phyloP scores from a whole-genome alignment of 1,140 invertebrate species.

The Leptestheria dahalacensis region DNA sequence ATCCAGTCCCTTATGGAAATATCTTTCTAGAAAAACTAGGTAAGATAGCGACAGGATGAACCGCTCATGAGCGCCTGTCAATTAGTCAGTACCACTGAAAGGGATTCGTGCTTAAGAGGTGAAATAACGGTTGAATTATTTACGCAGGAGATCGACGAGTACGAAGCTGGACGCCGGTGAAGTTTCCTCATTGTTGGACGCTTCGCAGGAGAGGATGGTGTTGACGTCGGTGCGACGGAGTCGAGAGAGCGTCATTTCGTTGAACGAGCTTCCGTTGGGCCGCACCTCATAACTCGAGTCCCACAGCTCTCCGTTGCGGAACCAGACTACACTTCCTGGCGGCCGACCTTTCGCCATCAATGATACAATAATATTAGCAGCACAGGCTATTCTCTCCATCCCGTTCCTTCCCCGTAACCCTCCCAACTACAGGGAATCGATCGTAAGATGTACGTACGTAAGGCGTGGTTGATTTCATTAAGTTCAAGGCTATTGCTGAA shows the following conservation, averaged over 20 bases:
- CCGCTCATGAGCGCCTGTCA: no score
- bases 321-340: constrained; percentile 8
- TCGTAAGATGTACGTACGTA: no score
- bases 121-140: constrained; percentile 5
- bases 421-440: no score
- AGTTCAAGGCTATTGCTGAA: no score
- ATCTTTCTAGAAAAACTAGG: no score
- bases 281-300: constrained; percentile 10
- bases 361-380: neutral
- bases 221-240: constrained; percentile 10
- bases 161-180: constrained; percentile 11
- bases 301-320: constrained; percentile 14
- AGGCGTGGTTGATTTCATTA: no score
- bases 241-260: constrained; percentile 10
- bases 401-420: no score
- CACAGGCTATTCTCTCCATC: no score
- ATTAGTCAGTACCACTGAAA: no score
- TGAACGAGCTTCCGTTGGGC: neutral
- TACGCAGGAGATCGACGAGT: constrained; percentile 14
- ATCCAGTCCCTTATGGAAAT: no score
- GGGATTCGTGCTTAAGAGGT: no score
- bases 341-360: neutral
- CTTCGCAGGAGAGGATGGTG: constrained; percentile 15
- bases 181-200: constrained; percentile 15
- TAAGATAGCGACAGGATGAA: no score